Percentiles rank a stretch among this genome's conserved stretches.
Conservation (phyloP, 2,888 invertebrate genomes). For the Clunio marinus region DNA sequence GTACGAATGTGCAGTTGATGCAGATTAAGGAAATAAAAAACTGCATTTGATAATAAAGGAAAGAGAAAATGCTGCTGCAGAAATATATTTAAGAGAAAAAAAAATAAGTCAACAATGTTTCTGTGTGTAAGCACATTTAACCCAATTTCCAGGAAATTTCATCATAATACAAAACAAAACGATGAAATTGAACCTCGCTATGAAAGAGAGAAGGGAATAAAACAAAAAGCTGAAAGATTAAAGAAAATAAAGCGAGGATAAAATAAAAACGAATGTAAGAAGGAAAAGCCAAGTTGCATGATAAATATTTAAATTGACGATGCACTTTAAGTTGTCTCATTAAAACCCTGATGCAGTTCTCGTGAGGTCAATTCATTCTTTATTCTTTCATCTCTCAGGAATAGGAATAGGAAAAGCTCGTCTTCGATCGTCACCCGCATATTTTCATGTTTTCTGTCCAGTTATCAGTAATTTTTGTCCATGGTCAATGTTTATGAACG, state of each 20-base stretch:
- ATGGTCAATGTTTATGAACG: too few relatives aligned
- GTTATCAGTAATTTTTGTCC: background rate
- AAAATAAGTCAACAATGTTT: conserved; percentile 28
- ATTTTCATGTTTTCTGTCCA: background rate
- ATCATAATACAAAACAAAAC: conserved; percentile 23
- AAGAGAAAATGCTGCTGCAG: background rate
- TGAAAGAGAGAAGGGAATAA: conserved; percentile 10
- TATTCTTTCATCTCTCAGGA: too few relatives aligned
- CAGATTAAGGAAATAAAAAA: conserved; percentile 25
- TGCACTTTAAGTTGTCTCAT: conserved; percentile 3
- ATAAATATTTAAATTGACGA: conserved; percentile 35
- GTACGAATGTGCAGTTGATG: conserved; percentile 17
- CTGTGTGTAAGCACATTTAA: conserved; percentile 34
- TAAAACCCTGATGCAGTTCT: background rate
- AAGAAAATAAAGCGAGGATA: conserved; percentile 11
- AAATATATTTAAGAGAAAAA: background rate
- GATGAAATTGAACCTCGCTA: conserved; percentile 36
- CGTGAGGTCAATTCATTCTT: background rate
- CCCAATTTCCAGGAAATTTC: conserved; percentile 38
- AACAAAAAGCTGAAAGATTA: conserved; percentile 22
- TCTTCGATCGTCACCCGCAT: background rate
- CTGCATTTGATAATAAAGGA: conserved; percentile 33
- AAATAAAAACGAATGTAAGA: background rate
- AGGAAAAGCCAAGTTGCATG: background rate
- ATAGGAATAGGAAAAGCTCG: background rate